A percentile compares a stretch with the other conserved stretches of the same genome.
Evolutionary conservation across 2,888 invertebrate species (phyloP).

Genomic region (Pyrrhosoma nymphula): DNA sequence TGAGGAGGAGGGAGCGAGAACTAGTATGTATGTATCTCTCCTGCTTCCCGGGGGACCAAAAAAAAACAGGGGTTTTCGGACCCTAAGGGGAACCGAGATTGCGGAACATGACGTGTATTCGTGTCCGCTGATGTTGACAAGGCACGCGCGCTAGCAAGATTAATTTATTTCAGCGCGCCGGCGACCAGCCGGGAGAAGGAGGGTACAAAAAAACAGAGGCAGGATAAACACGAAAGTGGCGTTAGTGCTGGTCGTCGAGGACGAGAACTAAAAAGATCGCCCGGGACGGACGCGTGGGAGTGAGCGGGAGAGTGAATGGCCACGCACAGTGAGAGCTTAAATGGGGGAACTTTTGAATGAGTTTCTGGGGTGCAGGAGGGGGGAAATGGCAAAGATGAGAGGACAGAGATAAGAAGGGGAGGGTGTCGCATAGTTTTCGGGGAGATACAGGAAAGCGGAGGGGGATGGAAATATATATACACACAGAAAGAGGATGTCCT

Average conservation of each 20-base stretch:
- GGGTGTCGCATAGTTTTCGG: not conserved
- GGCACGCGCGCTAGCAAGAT: conserved; percentile 19
- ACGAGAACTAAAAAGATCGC: not conserved
- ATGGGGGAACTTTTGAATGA: conserved; percentile 35
- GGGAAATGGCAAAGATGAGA: not conserved
- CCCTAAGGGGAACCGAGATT: not conserved
- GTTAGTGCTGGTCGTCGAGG: not conserved
- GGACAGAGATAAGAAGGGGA: not conserved
- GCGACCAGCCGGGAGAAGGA: not conserved
- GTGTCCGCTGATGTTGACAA: conserved; percentile 36
- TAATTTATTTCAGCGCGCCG: not conserved
- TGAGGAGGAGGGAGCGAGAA: not conserved
- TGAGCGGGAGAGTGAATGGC: not conserved
- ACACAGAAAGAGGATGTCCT: not conserved
- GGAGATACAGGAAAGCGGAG: not conserved
- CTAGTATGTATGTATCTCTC: not conserved
- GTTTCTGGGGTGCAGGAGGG: not conserved
- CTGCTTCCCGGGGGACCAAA: not conserved
- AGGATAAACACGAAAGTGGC: not conserved
- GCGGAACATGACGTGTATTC: conserved; percentile 11
- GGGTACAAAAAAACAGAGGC: not conserved
- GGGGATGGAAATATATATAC: not conserved
- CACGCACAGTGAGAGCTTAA: not conserved
- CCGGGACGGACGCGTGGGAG: not conserved
- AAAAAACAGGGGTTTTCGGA: not conserved